Percentiles rank a stretch among this genome's conserved stretches.
Conservation (phyloP, 1,140 invertebrate genomes). For the Neotoxoptera formosana region DNA sequence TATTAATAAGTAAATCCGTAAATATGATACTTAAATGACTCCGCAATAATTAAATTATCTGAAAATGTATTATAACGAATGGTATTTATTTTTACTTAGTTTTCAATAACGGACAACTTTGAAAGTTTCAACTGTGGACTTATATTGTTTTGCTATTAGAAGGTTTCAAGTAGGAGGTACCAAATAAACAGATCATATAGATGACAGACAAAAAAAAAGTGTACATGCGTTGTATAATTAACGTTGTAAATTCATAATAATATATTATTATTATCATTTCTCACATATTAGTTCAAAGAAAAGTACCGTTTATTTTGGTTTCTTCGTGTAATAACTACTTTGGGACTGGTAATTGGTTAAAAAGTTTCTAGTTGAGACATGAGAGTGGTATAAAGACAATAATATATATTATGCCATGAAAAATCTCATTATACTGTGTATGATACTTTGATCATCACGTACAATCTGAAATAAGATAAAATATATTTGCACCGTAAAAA, state of each 20-base stretch:
- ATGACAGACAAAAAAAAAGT: not conserved
- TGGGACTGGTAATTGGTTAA: not conserved
- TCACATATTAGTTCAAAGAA: slow-evolving; percentile 21
- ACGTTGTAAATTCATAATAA: not conserved
- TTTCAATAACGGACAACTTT: not conserved
- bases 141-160: not conserved
- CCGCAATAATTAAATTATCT: not conserved
- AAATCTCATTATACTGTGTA: slow-evolving; percentile 1
- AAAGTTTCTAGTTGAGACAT: not conserved
- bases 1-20: not conserved
- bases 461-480: slow-evolving; percentile 22
- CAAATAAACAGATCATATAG: not conserved
- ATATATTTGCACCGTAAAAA: not conserved
- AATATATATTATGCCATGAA: not conserved
- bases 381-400: not conserved
- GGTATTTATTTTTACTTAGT: not conserved
- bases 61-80: not conserved
- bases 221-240: not conserved
- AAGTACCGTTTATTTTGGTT: slow-evolving; percentile 23
- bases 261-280: slow-evolving; percentile 15
- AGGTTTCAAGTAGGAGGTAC: not conserved
- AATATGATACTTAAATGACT: not conserved
- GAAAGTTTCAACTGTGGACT: not conserved
- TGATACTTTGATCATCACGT: slow-evolving; percentile 1
- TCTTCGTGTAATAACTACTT: not conserved